phyloP scores from a whole-genome alignment of 2,888 invertebrate genomes.

The Anodontia alba region DNA sequence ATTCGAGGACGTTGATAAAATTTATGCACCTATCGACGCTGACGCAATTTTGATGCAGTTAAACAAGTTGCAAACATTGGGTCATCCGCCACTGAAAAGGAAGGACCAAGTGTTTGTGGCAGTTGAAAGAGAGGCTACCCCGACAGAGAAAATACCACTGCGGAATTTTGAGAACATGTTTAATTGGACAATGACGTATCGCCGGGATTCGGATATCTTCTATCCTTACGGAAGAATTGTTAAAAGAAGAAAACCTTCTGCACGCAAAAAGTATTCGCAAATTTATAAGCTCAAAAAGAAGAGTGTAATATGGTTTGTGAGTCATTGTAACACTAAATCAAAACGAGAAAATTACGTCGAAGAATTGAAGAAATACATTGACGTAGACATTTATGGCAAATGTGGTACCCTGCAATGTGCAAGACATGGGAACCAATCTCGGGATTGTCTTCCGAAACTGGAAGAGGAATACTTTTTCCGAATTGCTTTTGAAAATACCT shows the following conservation, averaged over 20 bases:
- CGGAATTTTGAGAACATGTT: constrained; percentile 38
- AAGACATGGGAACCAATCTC: not conserved
- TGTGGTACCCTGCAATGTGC: constrained; percentile 33
- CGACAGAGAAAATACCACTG: not conserved
- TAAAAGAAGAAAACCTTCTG: not conserved
- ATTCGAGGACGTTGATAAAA: not conserved
- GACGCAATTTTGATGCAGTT: constrained; percentile 33
- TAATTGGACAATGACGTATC: constrained; percentile 70
- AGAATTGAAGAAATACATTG: constrained; percentile 42
- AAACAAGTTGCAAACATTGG: not conserved
- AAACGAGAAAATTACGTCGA: constrained; percentile 44
- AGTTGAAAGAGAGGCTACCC: constrained; percentile 20
- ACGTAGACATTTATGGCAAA: constrained; percentile 48
- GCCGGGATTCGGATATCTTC: constrained; percentile 64
- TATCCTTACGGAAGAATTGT: constrained; percentile 50
- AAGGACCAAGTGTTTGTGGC: constrained; percentile 25
- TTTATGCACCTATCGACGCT: not conserved
- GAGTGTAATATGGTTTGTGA: constrained; percentile 55
- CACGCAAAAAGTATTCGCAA: constrained; percentile 39
- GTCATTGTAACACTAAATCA: constrained; percentile 54
- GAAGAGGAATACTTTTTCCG: constrained; percentile 61
- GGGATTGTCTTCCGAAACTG: constrained; percentile 29
- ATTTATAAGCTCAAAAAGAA: constrained; percentile 44
- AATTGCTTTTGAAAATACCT: constrained; percentile 68
- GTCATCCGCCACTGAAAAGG: constrained; percentile 10